phyloP scores from a whole-genome alignment of 2,888 invertebrate genomes.

The Philhelius pedissequus region DNA sequence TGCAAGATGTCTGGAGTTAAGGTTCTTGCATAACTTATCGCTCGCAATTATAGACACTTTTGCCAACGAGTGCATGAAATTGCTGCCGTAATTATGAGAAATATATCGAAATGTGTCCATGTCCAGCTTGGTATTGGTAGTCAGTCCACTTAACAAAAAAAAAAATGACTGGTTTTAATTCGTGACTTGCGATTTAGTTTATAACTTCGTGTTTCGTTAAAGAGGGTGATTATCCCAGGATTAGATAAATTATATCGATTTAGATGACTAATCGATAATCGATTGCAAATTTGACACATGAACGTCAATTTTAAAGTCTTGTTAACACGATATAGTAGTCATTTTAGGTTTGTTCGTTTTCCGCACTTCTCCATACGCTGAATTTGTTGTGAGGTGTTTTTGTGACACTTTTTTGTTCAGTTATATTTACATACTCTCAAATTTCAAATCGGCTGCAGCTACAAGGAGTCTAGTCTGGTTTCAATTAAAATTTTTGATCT shows the following conservation, averaged over 20 bases:
- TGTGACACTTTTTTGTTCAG: no score
- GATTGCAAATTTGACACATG: neutral
- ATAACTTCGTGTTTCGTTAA: conserved; percentile 13
- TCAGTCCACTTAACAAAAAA: neutral
- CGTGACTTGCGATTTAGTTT: conserved; percentile 37
- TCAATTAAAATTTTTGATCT: no score
- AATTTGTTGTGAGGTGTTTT: no score
- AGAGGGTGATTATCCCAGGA: conserved; percentile 43
- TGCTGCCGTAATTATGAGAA: conserved; percentile 46
- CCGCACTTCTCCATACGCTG: no score
- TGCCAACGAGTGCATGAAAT: conserved; percentile 12
- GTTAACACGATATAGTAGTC: neutral
- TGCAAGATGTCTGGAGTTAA: neutral
- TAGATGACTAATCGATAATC: conserved; percentile 13
- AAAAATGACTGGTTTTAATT: neutral
- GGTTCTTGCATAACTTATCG: conserved; percentile 49
- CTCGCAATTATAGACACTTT: conserved; percentile 56
- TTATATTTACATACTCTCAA: no score
- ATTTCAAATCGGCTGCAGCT: no score
- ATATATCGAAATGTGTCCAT: neutral
- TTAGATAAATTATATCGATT: conserved; percentile 27
- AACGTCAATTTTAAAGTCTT: neutral
- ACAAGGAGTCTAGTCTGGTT: no score
- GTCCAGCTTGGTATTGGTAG: neutral
- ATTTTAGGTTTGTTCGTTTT: no score